A percentile compares a stretch with the other conserved stretches of the same genome.
phyloP scores from a whole-genome alignment of 2,113 vertebrate genomes.

The Loxodonta africana region DNA sequence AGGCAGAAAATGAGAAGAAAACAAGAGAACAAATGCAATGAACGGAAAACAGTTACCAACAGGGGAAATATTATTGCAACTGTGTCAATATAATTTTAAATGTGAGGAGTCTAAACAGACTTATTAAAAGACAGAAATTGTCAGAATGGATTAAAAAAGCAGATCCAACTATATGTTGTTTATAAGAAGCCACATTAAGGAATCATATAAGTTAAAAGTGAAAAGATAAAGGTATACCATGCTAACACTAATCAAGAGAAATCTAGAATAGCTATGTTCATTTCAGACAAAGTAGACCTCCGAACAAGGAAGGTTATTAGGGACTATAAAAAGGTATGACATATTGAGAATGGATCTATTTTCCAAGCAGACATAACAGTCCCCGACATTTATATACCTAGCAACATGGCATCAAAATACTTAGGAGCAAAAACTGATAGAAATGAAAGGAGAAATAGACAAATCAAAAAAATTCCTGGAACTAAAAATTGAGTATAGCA shows the following conservation, averaged over 20 bases:
- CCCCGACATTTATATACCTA: background rate
- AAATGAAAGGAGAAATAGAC: background rate
- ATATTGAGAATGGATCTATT: background rate
- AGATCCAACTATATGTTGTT: background rate
- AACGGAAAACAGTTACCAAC: background rate
- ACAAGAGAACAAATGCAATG: background rate
- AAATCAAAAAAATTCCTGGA: too few relatives aligned
- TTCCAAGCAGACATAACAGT: background rate
- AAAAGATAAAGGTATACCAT: background rate
- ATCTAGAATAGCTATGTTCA: too few relatives aligned
- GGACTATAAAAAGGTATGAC: background rate
- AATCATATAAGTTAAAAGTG: background rate
- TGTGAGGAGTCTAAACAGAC: background rate
- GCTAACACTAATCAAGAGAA: too few relatives aligned
- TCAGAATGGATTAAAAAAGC: background rate
- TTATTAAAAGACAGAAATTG: background rate
- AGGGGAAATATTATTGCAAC: background rate
- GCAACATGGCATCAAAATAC: too few relatives aligned
- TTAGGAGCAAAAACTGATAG: too few relatives aligned
- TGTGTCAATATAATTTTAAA: background rate
- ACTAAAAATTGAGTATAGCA: too few relatives aligned
- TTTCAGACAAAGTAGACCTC: too few relatives aligned
- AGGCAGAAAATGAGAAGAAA: background rate
- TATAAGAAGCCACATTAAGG: background rate
- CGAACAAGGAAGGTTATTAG: too few relatives aligned